Evolutionary conservation across 2,888 invertebrate species (phyloP), one percentile per base, ranked within the genome.

Genomic region (Drosophila borborema): DNA sequence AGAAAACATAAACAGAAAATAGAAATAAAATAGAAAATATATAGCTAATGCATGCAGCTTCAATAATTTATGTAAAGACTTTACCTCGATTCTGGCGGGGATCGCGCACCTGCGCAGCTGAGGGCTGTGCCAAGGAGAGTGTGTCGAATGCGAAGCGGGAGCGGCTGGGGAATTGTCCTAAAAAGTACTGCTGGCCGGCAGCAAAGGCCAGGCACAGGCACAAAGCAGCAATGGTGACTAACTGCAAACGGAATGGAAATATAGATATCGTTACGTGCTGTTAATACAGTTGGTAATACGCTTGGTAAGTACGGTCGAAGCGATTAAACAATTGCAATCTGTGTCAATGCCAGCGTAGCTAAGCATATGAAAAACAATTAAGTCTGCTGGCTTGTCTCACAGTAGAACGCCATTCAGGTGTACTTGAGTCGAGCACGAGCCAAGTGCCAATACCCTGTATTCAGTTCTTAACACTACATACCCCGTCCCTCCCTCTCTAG

Each of bases 21-120:
- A 36, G 0, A 28, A 9, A 40, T 9, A 23, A 9, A 46, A 23
- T 16, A 0, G 8, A 23, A 16, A 16, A 9, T 16, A 46, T 46
- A 23, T 3, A 28, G 23, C 14, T 1, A 0, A 23, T 3, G 3
- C 16, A 23, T 5, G 23, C 3, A 28, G 0, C 12, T 20, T 45
- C 16, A 53, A 2, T 23, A 9, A 40, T 10, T 10, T n/a, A 6
- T 54, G 16, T 40, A 8, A 9, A 7, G 36, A 54, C 16, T 4
- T 86, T 80, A 93, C 93, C 93, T 91, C 93, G 80, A 65, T 93
- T 91, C 87, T 93, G 92, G 76, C 93, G 86, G 5, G 93, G 91
- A 89, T 93, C 93, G 65, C 93, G 86, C 28, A 91, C 75, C 46
- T 81, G 82, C 23, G 74, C 74, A 38, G 83, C 82, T 7, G 86